These are phyloP conservation scores for Pipistrellus pipistrellus DNA, from an alignment of 2,797 vertebrate species.

Conservation along the genomic window DNA sequence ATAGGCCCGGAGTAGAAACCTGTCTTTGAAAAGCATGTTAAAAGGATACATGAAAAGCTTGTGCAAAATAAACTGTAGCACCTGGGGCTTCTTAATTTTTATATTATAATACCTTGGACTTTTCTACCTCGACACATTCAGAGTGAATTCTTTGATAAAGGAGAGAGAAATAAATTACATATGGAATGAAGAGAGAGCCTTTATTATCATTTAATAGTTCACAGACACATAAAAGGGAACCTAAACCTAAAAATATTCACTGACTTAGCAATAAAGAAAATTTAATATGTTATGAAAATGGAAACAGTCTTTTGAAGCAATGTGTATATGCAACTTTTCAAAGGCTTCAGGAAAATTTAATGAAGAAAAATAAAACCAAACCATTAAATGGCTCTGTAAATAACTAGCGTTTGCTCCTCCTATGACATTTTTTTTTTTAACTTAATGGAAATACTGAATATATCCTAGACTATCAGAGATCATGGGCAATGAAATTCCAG, in stretches of 20 bases:
- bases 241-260: constrained; percentile 72
- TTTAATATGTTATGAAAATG: constrained; percentile 52
- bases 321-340: constrained; percentile 63
- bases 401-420: constrained; percentile 62
- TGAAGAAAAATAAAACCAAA: constrained; percentile 61
- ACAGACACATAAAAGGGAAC: constrained; percentile 80
- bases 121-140: constrained; percentile 85
- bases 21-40: constrained; percentile 83
- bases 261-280: constrained; percentile 61
- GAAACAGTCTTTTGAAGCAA: constrained; percentile 56
- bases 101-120: constrained; percentile 85
- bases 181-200: constrained; percentile 77
- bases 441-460: constrained; percentile 1
- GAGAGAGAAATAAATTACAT: constrained; percentile 83
- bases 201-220: constrained; percentile 87
- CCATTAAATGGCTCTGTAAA: constrained; percentile 64
- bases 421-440: constrained; percentile 41
- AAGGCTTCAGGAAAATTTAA: constrained; percentile 72
- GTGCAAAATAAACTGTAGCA: constrained; percentile 81
- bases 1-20: constrained; percentile 78
- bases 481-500: constrained; percentile 59
- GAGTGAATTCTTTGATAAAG: constrained; percentile 85
- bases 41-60: constrained; percentile 88
- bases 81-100: constrained; percentile 87
- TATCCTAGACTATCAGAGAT: constrained; percentile 17